A percentile compares a stretch with the other conserved stretches of the same genome.
Conservation (phyloP, 2,113 vertebrate species). For the Atractosteus spatula region DNA sequence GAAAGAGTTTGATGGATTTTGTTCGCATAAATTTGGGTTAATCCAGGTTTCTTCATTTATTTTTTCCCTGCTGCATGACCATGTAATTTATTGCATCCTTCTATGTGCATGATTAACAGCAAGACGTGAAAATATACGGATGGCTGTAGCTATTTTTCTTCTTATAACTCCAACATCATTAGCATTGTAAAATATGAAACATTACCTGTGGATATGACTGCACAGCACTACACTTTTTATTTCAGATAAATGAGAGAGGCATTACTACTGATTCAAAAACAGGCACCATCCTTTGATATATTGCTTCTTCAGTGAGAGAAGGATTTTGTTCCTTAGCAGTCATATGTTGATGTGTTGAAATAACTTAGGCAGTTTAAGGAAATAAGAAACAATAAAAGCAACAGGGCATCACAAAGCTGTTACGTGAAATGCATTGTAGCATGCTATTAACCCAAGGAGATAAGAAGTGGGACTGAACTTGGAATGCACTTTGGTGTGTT, state of each 20-base stretch:
- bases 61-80: conserved; percentile 14
- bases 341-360: background rate
- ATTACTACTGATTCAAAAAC: background rate
- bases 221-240: background rate
- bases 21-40: conserved; percentile 18
- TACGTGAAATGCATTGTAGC: background rate
- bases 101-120: conserved; percentile 33
- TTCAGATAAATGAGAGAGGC: conserved; percentile 2
- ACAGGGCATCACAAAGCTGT: background rate
- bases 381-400: background rate
- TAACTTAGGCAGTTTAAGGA: background rate
- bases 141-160: conserved; percentile 27
- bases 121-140: conserved; percentile 23
- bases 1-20: conserved; percentile 18
- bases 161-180: conserved; percentile 31
- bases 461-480: background rate
- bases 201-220: conserved; percentile 14
- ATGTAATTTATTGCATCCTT: conserved; percentile 27
- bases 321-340: background rate
- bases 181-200: conserved; percentile 29
- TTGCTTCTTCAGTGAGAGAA: background rate
- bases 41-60: background rate
- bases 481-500: too few species aligned
- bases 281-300: background rate
- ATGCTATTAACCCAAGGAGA: background rate